Conservation (phyloP, 37 sponge, comb jelly and placozoan species). For the Oopsacas minuta region DNA sequence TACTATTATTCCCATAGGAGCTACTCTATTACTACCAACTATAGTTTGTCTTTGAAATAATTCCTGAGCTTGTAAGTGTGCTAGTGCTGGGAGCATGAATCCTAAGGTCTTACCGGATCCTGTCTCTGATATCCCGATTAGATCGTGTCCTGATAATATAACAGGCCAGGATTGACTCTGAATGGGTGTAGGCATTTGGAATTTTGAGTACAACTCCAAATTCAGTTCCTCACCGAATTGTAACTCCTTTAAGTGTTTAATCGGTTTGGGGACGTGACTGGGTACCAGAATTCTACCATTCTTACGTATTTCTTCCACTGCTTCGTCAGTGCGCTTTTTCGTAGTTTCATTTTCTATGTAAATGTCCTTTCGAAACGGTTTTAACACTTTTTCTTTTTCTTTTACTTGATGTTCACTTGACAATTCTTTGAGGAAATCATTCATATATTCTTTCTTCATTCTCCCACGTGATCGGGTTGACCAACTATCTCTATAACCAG, state of each 20-base stretch:
- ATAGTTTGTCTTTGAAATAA: neutral
- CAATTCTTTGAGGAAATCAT: neutral
- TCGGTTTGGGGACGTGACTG: neutral
- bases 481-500: neutral
- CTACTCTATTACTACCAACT: neutral
- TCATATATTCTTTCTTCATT: neutral
- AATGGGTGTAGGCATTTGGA: neutral
- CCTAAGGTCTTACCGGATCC: neutral
- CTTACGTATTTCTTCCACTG: neutral
- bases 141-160: neutral
- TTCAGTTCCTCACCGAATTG: neutral
- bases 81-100: neutral
- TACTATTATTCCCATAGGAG: neutral
- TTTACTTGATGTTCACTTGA: neutral
- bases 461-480: neutral
- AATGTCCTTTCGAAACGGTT: neutral
- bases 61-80: neutral
- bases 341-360: neutral
- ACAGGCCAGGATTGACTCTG: slow-evolving; percentile 2
- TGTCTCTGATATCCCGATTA: slow-evolving; percentile 1
- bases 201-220: neutral
- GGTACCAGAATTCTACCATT: neutral
- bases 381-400: neutral
- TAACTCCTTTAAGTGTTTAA: neutral
- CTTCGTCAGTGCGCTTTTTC: neutral